Conservation (phyloP, 2,113 vertebrate genomes). For the Myotis brandtii region DNA sequence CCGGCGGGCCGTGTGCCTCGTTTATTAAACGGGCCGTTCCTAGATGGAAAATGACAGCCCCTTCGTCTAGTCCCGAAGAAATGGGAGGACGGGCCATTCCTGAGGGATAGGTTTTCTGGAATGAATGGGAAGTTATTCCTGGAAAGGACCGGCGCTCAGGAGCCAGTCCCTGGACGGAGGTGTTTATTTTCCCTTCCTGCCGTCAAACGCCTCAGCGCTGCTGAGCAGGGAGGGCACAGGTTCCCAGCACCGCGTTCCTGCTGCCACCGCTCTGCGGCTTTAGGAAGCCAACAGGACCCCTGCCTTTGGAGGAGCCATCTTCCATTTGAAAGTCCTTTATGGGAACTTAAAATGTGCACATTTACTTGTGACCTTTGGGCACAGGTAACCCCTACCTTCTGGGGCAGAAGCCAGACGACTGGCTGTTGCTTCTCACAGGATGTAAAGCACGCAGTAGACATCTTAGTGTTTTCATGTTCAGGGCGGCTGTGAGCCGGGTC, state of each 20-base stretch:
- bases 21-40: not conserved
- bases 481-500: too few relatives aligned
- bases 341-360: not conserved
- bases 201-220: not conserved
- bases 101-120: not conserved
- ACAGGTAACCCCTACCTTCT: fast-evolving
- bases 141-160: slow-evolving; percentile 51
- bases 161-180: slow-evolving; percentile 18
- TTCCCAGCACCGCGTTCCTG: too few relatives aligned
- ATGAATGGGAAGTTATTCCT: slow-evolving; percentile 63
- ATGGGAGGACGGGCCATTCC: slow-evolving; percentile 48
- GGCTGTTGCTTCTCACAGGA: not conserved
- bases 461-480: not conserved
- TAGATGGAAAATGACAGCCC: slow-evolving; percentile 62
- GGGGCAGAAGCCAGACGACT: not conserved
- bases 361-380: not conserved
- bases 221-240: too few relatives aligned
- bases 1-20: too few relatives aligned
- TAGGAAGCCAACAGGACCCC: too few relatives aligned
- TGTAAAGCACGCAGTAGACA: not conserved
- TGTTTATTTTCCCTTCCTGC: not conserved
- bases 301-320: not conserved
- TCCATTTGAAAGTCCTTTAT: not conserved
- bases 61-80: slow-evolving; percentile 32
- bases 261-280: not conserved